These are phyloP conservation scores for Amphiura filiformis DNA, from an alignment of 35 echinoderm and acorn worm species.

Conservation along the genomic window DNA sequence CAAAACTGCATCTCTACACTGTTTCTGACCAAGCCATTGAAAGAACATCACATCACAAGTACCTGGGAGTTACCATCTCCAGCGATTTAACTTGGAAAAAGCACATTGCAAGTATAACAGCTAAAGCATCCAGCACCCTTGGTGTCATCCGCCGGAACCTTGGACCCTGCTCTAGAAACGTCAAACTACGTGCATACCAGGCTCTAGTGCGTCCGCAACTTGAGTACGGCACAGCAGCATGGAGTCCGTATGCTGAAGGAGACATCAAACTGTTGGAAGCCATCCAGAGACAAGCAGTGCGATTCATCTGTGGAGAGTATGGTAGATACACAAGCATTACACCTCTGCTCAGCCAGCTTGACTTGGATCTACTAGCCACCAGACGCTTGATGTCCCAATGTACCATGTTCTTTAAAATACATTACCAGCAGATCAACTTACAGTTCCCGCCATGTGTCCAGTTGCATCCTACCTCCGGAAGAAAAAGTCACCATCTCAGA, in stretches of 20 bases:
- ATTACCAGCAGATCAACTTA: not conserved
- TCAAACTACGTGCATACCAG: conserved; percentile 26
- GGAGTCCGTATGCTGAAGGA: conserved; percentile 24
- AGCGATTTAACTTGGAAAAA: conserved; percentile 26
- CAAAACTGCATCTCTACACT: conserved; percentile 17
- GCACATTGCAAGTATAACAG: conserved; percentile 18
- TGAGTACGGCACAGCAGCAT: conserved; percentile 36
- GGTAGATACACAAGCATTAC: not conserved
- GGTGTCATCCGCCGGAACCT: conserved; percentile 37
- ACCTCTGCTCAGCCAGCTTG: not conserved
- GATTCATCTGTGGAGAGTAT: conserved; percentile 13
- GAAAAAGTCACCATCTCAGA: not conserved
- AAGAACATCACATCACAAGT: conserved; percentile 8
- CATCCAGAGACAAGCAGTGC: conserved; percentile 19
- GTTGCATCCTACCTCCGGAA: not conserved
- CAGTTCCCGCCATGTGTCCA: conserved; percentile 5
- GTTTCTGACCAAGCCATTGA: conserved; percentile 10
- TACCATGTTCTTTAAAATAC: conserved; percentile 25
- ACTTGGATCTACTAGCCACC: conserved; percentile 12
- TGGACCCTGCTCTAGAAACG: not conserved
- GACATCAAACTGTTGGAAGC: conserved; percentile 31
- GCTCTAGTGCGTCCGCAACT: conserved; percentile 46
- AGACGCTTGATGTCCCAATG: conserved; percentile 17
- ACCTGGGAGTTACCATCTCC: conserved; percentile 36
- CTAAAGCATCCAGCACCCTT: conserved; percentile 10